Conservation (phyloP, 2,113 vertebrate genomes). For the Pelvicachromis taeniatus region DNA sequence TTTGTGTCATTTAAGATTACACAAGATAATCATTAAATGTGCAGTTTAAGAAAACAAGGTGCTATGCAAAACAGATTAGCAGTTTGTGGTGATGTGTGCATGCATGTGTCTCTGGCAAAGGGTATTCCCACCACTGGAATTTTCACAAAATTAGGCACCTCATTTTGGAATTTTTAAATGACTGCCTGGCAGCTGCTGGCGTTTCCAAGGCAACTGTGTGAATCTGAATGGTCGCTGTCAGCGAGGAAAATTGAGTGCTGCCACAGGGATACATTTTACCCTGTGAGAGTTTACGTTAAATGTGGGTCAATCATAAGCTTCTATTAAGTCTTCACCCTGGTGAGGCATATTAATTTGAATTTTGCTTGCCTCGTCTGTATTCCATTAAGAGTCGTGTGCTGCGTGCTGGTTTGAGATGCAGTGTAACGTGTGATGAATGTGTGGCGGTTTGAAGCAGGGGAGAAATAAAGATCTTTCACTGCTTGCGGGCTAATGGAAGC, state of each 20-base stretch:
- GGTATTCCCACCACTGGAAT: constrained; percentile 46
- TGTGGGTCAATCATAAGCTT: constrained; percentile 69
- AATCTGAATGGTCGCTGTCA: constrained; percentile 63
- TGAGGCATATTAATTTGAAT: constrained; percentile 65
- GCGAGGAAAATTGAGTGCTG: constrained; percentile 51
- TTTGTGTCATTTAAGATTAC: constrained; percentile 17
- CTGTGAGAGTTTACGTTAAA: constrained; percentile 64
- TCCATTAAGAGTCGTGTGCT: constrained; percentile 33
- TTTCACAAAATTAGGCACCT: constrained; percentile 40
- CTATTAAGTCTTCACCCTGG: constrained; percentile 65
- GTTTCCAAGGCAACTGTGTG: constrained; percentile 71
- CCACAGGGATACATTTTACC: constrained; percentile 53
- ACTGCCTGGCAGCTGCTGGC: constrained; percentile 53
- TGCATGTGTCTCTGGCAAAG: constrained; percentile 1
- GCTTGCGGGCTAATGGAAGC: constrained; percentile 23
- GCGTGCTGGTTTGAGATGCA: constrained; percentile 20
- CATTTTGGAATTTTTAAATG: constrained; percentile 58
- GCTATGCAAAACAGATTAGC: constrained; percentile 1
- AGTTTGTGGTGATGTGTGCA: not conserved
- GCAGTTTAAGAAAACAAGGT: constrained; percentile 5
- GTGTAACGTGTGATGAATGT: constrained; percentile 38
- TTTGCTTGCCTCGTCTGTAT: constrained; percentile 46
- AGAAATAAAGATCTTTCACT: constrained; percentile 15
- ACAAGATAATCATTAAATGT: constrained; percentile 30
- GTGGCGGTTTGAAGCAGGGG: constrained; percentile 5